Evolutionary conservation across 2,113 vertebrate species (phyloP), one percentile per base, ranked within the genome.

Genomic region (Bubo scandiacus): DNA sequence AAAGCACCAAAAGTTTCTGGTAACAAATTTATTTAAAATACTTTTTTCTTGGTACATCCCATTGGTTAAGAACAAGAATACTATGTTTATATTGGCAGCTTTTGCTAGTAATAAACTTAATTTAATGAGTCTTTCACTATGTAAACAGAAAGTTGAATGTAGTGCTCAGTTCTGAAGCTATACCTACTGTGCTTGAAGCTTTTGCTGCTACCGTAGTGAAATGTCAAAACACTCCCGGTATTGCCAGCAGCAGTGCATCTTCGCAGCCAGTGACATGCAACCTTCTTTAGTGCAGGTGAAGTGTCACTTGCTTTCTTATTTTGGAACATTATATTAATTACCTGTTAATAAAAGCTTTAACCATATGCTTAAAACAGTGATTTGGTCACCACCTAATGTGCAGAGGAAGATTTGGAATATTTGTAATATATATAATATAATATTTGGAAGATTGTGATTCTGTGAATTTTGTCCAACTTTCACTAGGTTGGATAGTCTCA

Each of bases 41-140:
- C 34, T 73, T 87, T 66, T 91, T 81, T 66, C 78, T 84, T 86
- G n/a, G 30, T 94, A 75, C 45, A 47, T 81, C 77, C 32, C 45
- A 34, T 86, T 90, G 83, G 83, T 91, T 92, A 77, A 94, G 87
- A 88, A 57, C 51, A 75, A 94, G 91, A 95, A 83, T 93, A 95
- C 55, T 58, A 7, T 88, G 93, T 97, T 97, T 96, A 94, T 68
- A 78, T 82, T 96, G 94, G 90, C 95, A 93, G 67, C 55, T 75
- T 51, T 86, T 81, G 38, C 55, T 73, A 77, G 92, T 77, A 85
- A 91, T 96, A 96, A 95, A 91, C 77, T 67, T 75, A 71, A 72
- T 95, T 95, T 82, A 92, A 94, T 93, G 81, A 92, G 82, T 59
- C 40, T 73, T 58, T 84, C 0, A 0, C 66, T 86, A 7, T 88